Conservation (phyloP, 1,140 invertebrate genomes). For the Ceratina japonica region DNA sequence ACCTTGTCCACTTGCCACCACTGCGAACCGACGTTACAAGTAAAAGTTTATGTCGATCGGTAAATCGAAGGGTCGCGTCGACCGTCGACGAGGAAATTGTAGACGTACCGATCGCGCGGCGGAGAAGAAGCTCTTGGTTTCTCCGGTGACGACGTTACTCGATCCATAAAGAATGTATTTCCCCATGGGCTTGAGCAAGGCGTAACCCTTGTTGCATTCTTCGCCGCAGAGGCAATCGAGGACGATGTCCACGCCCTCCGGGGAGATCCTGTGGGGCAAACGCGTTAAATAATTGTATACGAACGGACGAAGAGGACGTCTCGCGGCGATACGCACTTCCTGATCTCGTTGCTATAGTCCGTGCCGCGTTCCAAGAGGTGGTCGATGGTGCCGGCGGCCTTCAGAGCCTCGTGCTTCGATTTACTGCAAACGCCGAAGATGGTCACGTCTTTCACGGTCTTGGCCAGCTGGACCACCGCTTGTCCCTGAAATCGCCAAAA, state of each 20-base stretch:
- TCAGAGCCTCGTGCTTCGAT: conserved; percentile 90
- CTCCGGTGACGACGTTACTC: conserved; percentile 91
- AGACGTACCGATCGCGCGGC: conserved; percentile 89
- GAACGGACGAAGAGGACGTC: not conserved
- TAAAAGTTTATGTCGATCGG: not conserved
- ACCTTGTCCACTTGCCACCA: conserved; percentile 96
- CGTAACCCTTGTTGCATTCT: conserved; percentile 91
- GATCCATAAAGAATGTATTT: conserved; percentile 93
- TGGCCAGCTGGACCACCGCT: conserved; percentile 89
- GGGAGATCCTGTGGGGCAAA: conserved; percentile 80
- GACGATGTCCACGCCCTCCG: conserved; percentile 92
- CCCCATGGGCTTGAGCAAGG: conserved; percentile 92
- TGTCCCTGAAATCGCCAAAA: conserved; percentile 83
- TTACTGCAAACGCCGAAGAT: conserved; percentile 93
- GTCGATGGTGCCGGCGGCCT: conserved; percentile 85
- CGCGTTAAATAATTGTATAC: not conserved
- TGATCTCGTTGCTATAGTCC: conserved; percentile 91
- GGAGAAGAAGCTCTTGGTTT: conserved; percentile 93
- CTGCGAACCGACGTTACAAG: conserved; percentile 70
- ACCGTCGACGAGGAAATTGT: no score
- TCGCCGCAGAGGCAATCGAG: conserved; percentile 94
- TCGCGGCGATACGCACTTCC: conserved; percentile 84
- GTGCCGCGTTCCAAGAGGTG: conserved; percentile 87
- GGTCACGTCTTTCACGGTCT: conserved; percentile 89
- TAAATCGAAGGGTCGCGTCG: no score